Base-by-base conservation (phyloP, 2,797 vertebrate genomes). In the Acanthornis magna region DNA sequence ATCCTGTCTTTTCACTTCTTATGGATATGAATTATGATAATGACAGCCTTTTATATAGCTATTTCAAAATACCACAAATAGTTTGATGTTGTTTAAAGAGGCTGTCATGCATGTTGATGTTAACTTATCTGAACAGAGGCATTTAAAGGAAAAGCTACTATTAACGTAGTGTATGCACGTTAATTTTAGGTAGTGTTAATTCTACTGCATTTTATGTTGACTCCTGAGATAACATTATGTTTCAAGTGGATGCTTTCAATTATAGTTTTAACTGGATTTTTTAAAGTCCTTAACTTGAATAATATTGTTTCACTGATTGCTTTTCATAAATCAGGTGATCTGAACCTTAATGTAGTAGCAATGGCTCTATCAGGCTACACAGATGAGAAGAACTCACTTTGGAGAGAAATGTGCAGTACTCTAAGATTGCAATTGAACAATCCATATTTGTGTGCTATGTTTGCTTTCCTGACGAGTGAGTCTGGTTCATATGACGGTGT, bases 401-500 rank as follows among this genome's bases (percentile, higher is more conserved):
- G 99, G 99, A 98, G 99, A 96, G 99, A 99, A 97, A 99, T 99
- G 99, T 99, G 99, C 97, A 99, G 99, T 97, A 98, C 99, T 38
- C 98, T 99, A 23, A 97, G 99, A 67, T 96, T 99, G 85, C 99
- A 99, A 22, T 47, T 99, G 83, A 99, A 99, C 97, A 99, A 99
- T 96, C 99, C 99, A 3, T 99, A 99, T 97, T 97, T 99, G 57
- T 99, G 99, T 71, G 98, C 99, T 93, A 99, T 99, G 99, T 99
- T 99, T 97, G 99, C 99, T 83, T 99, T 99, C 94, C 98, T 99
- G 96, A 99, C 99, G 42, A 99, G 99, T 42, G 99, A 99, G 95
- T 98, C 98, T 0, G 99, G 99, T 65, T 98, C 98, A 53, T 99
- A 99, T 12, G 99, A 99, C 34, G 98, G 98, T 53, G 99, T 99